phyloP scores from a whole-genome alignment of 92 coral and sea anemone genomes.

The Porites lobata region DNA sequence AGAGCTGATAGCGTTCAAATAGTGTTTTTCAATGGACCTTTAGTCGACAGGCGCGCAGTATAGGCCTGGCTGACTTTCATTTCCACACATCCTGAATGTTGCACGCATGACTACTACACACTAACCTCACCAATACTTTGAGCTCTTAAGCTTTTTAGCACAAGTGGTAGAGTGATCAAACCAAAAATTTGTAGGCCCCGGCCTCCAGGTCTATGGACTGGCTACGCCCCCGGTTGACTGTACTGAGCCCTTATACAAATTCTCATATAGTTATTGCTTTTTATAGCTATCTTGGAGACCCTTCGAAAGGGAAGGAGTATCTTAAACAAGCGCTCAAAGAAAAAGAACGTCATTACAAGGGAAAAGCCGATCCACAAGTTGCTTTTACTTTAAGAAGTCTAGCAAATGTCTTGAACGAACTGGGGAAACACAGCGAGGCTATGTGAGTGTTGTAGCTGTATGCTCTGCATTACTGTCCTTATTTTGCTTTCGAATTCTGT shows the following conservation, averaged over 20 bases:
- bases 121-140: too few relatives aligned
- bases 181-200: too few relatives aligned
- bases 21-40: too few relatives aligned
- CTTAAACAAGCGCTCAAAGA: slow-evolving; percentile 1
- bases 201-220: too few relatives aligned
- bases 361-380: slow-evolving; percentile 10
- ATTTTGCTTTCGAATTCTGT: too few relatives aligned
- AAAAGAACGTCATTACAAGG: not conserved
- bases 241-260: not conserved
- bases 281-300: slow-evolving; percentile 27
- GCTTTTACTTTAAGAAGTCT: slow-evolving; percentile 38
- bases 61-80: too few relatives aligned
- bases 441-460: slow-evolving; percentile 10
- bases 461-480: not conserved
- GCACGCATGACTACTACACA: too few relatives aligned
- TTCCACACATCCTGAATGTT: too few relatives aligned
- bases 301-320: not conserved
- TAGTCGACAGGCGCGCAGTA: too few relatives aligned
- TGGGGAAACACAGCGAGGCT: slow-evolving; percentile 32
- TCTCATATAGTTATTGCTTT: not conserved
- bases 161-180: too few relatives aligned
- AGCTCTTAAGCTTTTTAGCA: too few relatives aligned
- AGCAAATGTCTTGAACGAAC: slow-evolving; percentile 34
- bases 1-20: too few relatives aligned
- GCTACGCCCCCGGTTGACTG: not conserved